A percentile compares a stretch with the other conserved stretches of the same genome.
Conservation (phyloP, 1,140 invertebrate genomes). For the Magallana ariakensis region DNA sequence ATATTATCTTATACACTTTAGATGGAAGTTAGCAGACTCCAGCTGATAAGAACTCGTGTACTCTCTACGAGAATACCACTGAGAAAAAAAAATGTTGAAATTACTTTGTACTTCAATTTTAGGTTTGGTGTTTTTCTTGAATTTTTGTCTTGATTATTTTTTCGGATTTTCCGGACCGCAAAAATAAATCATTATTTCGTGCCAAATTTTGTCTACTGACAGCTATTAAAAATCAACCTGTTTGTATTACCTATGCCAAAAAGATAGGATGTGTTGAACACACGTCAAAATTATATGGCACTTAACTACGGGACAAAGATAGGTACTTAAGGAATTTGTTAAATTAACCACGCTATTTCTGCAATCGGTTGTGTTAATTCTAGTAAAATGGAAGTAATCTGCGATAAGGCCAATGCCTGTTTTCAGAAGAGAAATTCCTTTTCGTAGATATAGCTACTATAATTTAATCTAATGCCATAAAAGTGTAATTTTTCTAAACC, state of each 20-base stretch:
- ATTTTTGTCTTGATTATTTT: no score
- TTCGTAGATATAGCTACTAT: conserved; percentile 22
- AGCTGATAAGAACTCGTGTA: no score
- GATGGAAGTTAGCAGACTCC: no score
- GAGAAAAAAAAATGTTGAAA: no score
- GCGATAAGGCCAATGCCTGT: conserved; percentile 12
- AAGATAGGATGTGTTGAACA: background rate
- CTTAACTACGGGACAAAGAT: background rate
- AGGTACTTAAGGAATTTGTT: background rate
- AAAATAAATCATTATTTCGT: no score
- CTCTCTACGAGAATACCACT: no score
- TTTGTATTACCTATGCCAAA: background rate
- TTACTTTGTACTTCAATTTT: no score
- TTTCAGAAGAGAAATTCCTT: conserved; percentile 6
- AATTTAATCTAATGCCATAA: conserved; percentile 38
- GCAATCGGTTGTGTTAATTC: conserved; percentile 26
- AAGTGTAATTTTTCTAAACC: conserved; percentile 42
- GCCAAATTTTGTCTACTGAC: background rate
- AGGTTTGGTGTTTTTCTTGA: no score
- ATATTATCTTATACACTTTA: no score
- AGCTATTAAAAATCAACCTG: conserved; percentile 15
- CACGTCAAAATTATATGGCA: conserved; percentile 4
- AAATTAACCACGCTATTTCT: conserved; percentile 30
- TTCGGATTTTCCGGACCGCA: no score
- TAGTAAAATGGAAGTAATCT: conserved; percentile 34